Percentiles rank a stretch among this genome's conserved stretches.
These are phyloP conservation scores for Dendropsophus ebraccatus DNA, from an alignment of 2,113 vertebrate species.

Conservation along the genomic window DNA sequence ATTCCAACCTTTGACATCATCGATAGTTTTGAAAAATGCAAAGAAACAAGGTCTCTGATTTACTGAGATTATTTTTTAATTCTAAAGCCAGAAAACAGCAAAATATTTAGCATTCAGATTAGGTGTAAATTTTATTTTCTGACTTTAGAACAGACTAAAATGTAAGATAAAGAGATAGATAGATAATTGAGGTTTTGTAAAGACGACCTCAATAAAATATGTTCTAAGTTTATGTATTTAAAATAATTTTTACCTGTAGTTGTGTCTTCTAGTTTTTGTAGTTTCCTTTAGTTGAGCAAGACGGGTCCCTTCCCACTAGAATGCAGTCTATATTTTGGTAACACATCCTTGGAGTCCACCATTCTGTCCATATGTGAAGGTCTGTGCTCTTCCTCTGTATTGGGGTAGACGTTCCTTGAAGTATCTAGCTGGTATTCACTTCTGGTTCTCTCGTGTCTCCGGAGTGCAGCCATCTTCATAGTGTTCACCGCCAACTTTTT, in stretches of 20 bases:
- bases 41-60: too few species aligned
- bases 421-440: constrained; percentile 69
- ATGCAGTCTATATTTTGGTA: constrained; percentile 82
- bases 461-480: constrained; percentile 55
- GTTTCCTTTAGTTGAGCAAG: constrained; percentile 81
- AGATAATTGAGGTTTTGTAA: too few species aligned
- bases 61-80: too few species aligned
- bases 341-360: constrained; percentile 86
- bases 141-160: too few species aligned
- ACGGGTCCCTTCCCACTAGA: constrained; percentile 84
- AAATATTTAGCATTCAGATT: too few species aligned
- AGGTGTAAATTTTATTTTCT: too few species aligned
- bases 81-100: too few species aligned
- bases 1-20: too few species aligned
- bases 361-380: constrained; percentile 81
- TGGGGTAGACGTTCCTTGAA: rapidly evolving
- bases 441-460: constrained; percentile 78
- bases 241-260: constrained; percentile 77
- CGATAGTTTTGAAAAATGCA: too few species aligned
- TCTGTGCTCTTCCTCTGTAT: background rate
- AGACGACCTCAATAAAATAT: too few species aligned
- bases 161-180: too few species aligned
- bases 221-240: background rate
- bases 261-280: constrained; percentile 80
- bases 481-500: constrained; percentile 70